phyloP scores from a whole-genome alignment of 2,797 vertebrate species.

The Phoxinus dragarum region DNA sequence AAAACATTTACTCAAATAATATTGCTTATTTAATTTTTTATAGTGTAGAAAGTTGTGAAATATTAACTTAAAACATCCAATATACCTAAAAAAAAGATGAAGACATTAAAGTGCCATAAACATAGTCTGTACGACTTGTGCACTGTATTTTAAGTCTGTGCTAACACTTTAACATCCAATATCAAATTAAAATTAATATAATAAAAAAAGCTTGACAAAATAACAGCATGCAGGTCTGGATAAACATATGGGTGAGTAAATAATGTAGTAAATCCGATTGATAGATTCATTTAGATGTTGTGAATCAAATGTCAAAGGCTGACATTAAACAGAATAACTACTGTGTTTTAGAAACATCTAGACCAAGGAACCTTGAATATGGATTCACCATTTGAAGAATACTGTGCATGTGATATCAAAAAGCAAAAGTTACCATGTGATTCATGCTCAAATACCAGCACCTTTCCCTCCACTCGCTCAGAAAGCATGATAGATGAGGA shows the following conservation, averaged over 20 bases:
- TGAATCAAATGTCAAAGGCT: slow-evolving; percentile 25
- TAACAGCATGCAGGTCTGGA: neutral
- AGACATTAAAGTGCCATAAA: neutral
- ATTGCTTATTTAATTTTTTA: too few relatives aligned
- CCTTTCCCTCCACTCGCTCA: neutral
- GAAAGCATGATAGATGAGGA: neutral
- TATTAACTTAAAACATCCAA: neutral
- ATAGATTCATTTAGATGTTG: neutral
- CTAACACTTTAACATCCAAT: neutral
- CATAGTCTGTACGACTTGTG: neutral
- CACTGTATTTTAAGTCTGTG: neutral
- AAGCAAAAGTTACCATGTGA: neutral
- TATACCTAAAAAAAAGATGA: neutral
- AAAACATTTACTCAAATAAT: neutral
- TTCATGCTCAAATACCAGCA: neutral
- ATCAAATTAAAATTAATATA: neutral
- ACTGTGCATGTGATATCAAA: neutral
- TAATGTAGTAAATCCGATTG: neutral
- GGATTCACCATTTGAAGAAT: slow-evolving; percentile 17
- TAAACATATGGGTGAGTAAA: neutral
- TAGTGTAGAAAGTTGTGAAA: neutral
- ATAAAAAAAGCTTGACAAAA: neutral
- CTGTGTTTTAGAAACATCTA: slow-evolving; percentile 1
- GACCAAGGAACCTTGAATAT: neutral
- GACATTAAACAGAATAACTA: slow-evolving; percentile 2